These are phyloP conservation scores for Grus americana DNA, from an alignment of 2,113 vertebrate genomes.

Conservation along the genomic window DNA sequence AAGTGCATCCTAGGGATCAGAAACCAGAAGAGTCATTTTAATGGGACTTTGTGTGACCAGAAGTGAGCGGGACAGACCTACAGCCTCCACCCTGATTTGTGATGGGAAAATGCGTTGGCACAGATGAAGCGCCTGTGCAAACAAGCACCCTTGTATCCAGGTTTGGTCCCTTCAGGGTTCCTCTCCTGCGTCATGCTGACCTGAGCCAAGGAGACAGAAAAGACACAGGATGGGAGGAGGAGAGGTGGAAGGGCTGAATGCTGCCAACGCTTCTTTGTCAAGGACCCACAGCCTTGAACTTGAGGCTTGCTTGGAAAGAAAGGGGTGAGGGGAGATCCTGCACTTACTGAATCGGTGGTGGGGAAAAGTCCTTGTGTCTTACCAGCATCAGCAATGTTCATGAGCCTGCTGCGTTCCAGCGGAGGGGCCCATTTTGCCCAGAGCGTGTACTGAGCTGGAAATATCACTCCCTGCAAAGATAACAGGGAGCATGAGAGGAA, in stretches of 20 bases:
- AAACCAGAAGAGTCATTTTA: background rate
- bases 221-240: background rate
- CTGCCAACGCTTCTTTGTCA: background rate
- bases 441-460: conserved; percentile 78
- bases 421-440: conserved; percentile 82
- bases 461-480: conserved; percentile 70
- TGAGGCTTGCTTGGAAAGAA: background rate
- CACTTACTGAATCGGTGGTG: background rate
- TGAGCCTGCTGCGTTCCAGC: conserved; percentile 74
- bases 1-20: conserved; percentile 58
- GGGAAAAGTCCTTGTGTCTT: background rate
- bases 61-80: background rate
- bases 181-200: background rate
- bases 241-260: background rate
- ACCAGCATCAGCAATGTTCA: conserved; percentile 68
- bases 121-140: background rate
- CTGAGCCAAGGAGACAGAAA: background rate
- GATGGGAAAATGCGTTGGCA: background rate
- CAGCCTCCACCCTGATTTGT: background rate
- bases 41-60: background rate
- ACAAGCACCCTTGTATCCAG: background rate
- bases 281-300: background rate
- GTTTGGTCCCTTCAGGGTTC: background rate
- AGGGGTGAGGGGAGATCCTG: background rate
- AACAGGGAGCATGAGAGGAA: background rate